Conservation (phyloP, 2,797 vertebrate species). For the Ctenopoma kingsleyae region DNA sequence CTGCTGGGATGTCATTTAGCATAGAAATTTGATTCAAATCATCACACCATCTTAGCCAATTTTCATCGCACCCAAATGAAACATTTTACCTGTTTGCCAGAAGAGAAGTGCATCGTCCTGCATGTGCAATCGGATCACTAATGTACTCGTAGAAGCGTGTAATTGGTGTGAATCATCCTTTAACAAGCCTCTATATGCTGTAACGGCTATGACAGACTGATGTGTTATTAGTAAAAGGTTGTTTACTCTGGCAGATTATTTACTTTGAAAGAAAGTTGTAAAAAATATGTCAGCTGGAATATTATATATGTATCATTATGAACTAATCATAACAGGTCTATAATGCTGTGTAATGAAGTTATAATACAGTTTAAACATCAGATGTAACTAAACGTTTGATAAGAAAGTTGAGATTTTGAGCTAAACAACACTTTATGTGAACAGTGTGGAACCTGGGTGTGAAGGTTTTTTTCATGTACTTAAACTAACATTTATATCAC, state of each 20-base stretch:
- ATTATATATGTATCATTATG: neutral
- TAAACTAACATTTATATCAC: neutral
- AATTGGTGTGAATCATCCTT: constrained; percentile 16
- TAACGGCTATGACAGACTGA: neutral
- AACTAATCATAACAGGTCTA: neutral
- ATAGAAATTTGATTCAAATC: constrained; percentile 72
- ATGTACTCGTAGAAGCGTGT: constrained; percentile 38
- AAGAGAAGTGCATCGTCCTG: constrained; percentile 54
- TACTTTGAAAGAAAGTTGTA: neutral
- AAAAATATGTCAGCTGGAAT: neutral
- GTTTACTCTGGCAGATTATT: neutral
- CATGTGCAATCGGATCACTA: constrained; percentile 56
- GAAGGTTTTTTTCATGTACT: neutral
- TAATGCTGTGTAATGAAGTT: neutral
- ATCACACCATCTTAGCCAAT: constrained; percentile 56
- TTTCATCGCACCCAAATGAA: constrained; percentile 42
- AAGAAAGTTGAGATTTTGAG: neutral
- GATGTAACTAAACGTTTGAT: neutral
- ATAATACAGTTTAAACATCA: neutral
- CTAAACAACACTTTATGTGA: no score
- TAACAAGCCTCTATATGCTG: neutral
- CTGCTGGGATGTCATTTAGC: constrained; percentile 67
- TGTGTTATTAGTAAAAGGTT: neutral
- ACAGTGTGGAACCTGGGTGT: no score
- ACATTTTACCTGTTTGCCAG: constrained; percentile 60